Percentiles rank a stretch among this genome's conserved stretches.
Conservation (phyloP, 2,797 vertebrate species). For the Thamnophis elegans region DNA sequence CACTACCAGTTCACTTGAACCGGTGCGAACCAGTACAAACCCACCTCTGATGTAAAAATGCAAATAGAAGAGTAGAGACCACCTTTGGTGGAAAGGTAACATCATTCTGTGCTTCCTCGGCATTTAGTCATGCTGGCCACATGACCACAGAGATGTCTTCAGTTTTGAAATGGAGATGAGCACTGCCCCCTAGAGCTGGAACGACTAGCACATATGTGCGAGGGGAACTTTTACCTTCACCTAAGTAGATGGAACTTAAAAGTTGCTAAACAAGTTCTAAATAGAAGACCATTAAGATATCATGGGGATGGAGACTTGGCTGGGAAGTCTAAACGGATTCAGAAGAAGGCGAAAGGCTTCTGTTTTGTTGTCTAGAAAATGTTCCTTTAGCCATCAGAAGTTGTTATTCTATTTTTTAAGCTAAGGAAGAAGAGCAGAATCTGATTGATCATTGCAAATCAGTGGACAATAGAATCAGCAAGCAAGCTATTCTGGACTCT, state of each 20-base stretch:
- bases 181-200: too few relatives aligned
- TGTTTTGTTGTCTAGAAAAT: background rate
- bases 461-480: background rate
- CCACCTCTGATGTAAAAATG: too few relatives aligned
- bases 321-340: background rate
- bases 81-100: too few relatives aligned
- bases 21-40: too few relatives aligned
- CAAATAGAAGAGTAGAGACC: too few relatives aligned
- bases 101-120: too few relatives aligned
- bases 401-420: background rate
- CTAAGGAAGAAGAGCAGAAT: background rate
- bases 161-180: too few relatives aligned
- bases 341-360: background rate
- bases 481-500: background rate
- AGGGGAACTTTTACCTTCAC: too few relatives aligned
- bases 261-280: background rate
- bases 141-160: too few relatives aligned
- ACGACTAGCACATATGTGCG: too few relatives aligned
- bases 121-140: too few relatives aligned
- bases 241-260: background rate
- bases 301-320: background rate
- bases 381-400: background rate
- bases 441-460: background rate
- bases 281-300: background rate
- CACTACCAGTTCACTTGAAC: too few relatives aligned